Conservation (phyloP, 2,113 vertebrate genomes). For the Platanista minor region DNA sequence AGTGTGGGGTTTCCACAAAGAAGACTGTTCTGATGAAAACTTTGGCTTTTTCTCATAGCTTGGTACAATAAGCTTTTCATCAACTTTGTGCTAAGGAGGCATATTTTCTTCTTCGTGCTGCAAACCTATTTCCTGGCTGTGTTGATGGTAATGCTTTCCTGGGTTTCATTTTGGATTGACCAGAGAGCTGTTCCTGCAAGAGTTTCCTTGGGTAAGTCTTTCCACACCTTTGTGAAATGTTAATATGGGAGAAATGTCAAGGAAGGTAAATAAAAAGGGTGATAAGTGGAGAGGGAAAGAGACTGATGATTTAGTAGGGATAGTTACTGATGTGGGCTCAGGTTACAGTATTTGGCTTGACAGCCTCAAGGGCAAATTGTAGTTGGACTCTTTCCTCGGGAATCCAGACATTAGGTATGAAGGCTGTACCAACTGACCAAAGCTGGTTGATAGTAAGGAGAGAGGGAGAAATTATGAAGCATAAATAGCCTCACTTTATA, state of each 20-base stretch:
- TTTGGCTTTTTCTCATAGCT: slow-evolving; percentile 77
- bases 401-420: neutral
- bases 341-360: neutral
- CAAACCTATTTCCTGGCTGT: slow-evolving; percentile 95
- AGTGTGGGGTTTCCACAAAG: neutral
- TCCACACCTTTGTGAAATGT: neutral
- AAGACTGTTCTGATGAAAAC: neutral
- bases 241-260: neutral
- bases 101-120: slow-evolving; percentile 96
- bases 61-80: slow-evolving; percentile 96
- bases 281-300: neutral
- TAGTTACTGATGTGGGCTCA: neutral
- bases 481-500: neutral
- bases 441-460: neutral
- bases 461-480: neutral
- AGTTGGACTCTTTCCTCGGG: neutral
- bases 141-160: slow-evolving; percentile 94
- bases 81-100: slow-evolving; percentile 91
- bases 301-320: neutral
- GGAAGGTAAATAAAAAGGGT: neutral
- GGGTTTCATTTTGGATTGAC: slow-evolving; percentile 97
- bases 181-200: slow-evolving; percentile 91
- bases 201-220: slow-evolving; percentile 89
- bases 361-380: neutral
- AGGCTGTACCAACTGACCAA: neutral